These are phyloP conservation scores for Brachionus plicatilis DNA, from an alignment of 1,140 invertebrate species.

Conservation along the genomic window DNA sequence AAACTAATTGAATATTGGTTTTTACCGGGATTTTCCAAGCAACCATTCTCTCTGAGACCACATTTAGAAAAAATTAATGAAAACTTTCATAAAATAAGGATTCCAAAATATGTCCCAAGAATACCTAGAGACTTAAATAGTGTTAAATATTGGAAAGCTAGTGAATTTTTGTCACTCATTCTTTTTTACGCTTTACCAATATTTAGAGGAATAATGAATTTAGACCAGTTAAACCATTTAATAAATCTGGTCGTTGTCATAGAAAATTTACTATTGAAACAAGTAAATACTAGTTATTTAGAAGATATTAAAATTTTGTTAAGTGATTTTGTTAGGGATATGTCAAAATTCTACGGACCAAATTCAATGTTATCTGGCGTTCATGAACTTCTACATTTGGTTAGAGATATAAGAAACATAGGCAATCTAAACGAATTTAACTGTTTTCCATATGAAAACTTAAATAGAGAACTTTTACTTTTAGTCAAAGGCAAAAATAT, in stretches of 20 bases:
- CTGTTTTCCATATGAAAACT: background rate
- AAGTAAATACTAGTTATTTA: background rate
- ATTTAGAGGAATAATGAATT: background rate
- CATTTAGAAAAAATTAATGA: background rate
- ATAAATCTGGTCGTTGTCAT: background rate
- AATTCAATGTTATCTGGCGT: background rate
- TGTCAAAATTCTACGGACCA: background rate
- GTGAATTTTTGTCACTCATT: background rate
- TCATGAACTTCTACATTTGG: background rate
- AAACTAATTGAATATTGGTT: background rate
- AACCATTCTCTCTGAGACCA: background rate
- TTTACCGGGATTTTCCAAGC: background rate
- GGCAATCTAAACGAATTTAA: background rate
- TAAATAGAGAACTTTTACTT: background rate
- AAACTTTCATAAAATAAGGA: background rate
- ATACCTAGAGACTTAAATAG: background rate
- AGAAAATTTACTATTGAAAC: background rate
- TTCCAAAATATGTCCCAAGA: background rate
- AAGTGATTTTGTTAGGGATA: background rate
- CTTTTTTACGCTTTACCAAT: background rate
- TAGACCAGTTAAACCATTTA: background rate
- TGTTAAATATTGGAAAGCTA: background rate
- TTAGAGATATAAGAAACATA: background rate
- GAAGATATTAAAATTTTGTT: background rate
- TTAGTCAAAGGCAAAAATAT: background rate